Base-by-base conservation (phyloP, 2,113 vertebrate genomes). In the Nothobranchius kuhntae region DNA sequence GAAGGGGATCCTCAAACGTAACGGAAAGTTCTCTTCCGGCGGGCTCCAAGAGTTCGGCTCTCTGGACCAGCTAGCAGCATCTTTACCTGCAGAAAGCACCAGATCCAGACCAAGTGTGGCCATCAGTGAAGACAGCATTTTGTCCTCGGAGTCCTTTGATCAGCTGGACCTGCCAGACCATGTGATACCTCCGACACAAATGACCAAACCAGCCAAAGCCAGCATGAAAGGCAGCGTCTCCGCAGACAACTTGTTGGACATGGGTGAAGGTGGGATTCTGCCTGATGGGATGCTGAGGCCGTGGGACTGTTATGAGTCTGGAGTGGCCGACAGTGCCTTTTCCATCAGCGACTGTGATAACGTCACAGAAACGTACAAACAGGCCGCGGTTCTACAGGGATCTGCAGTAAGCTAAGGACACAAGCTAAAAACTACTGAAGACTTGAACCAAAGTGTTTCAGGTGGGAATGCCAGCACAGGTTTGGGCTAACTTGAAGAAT, bases 141-240 rank as follows among this genome's bases (percentile, higher is more conserved):
- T 99, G 48, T 99, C 97, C 68, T 96, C 95, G 0, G 98, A 99
- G 84, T 99, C 97, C 64, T 99, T 99, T 0, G 98, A 99, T 50
- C 94, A 93, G 68, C 91, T 99, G 10, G 97, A 98, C 75, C 92
- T 98, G 47, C 96, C 98, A 0, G 83, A 94, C 30, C 84, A 85
- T 0, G 82, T 92, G 0, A 73, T 83, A 6, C 68, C 61, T 0
- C 69, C 79, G 0, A 15, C 56, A 2, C 78, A 60, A 3, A 26
- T 77, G 13, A 71, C 80, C 3, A 82, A 81, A 62, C 78, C 81
- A 13, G 59, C 0, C 24, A 38, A 77, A 65, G 17, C 68, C 36
- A 54, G 50, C 14, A 91, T 98, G 94, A 87, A 96, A 71, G 93
- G 91, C 64, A 95, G 95, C 0, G 83, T 95, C 44, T 99, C 98